Evolutionary conservation across 2,113 vertebrate species (phyloP), one percentile per base, ranked within the genome.

Genomic region (Manacus vitellinus): DNA sequence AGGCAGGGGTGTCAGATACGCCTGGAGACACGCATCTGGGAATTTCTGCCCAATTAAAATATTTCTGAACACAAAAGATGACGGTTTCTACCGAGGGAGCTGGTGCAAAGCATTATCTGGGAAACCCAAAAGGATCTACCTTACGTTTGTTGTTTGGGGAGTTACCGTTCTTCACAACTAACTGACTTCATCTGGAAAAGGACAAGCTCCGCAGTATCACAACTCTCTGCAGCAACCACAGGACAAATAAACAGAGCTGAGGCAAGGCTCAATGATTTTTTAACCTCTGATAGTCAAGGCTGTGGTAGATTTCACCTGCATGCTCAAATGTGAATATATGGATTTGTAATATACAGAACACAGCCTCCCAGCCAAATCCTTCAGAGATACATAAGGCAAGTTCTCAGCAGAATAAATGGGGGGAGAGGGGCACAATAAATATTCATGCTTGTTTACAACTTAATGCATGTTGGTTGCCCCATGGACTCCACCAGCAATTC

Each of bases 41-140:
- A 77, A 96, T 90, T 95, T 90, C 88, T 96, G 79, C 79, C 75
- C 88, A 90, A 94, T 92, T 95, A 77, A 90, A 94, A 77, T 84
- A 86, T 67, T 95, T 95, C 75, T 77, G 82, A 94, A 86, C 1
- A 68, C 79, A 94, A 68, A 94, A 92, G 82, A 79, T 73, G 82
- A 91, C 2, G 13, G 52, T 77, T 88, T 70, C 85, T 66, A 78
- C 52, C 3, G n/a, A 88, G 55, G 65, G 41, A 88, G 31, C 47
- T 46, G 24, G 47, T 33, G n/a, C 68, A 86, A 85, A 88, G 66
- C 3, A 0, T 81, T 94, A 67, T 65, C 68, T 86, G 56, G 83
- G 85, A 95, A 91, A 92, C 61, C n/a, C 31, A 58, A 73, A 80
- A 5, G 49, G 79, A 83, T 52, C 47, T 63, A 89, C 65, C 2